A percentile compares a stretch with the other conserved stretches of the same genome.
phyloP scores from a whole-genome alignment of 2,113 vertebrate species.

The Brachyhypopomus gauderio region DNA sequence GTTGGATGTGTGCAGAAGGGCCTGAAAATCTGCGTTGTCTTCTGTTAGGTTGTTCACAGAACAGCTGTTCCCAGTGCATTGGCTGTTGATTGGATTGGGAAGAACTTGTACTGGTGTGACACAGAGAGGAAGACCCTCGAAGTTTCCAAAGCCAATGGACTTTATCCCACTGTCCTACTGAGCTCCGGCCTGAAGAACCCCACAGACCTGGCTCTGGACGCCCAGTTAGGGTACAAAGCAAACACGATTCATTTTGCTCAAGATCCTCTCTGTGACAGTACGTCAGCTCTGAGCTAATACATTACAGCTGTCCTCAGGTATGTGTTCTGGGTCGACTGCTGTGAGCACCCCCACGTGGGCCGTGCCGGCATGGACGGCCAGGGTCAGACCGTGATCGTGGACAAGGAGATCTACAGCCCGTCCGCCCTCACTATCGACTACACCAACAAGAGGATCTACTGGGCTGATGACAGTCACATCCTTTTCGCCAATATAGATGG shows the following conservation, averaged over 20 bases:
- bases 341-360: constrained; percentile 90
- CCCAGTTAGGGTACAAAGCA: constrained; percentile 83
- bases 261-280: neutral
- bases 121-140: constrained; percentile 93
- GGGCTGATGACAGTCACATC: constrained; percentile 96
- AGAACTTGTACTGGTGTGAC: constrained; percentile 98
- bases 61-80: constrained; percentile 91
- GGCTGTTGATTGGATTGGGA: constrained; percentile 97
- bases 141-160: constrained; percentile 93
- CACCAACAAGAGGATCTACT: constrained; percentile 92
- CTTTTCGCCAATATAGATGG: constrained; percentile 96
- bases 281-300: neutral
- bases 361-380: constrained; percentile 95
- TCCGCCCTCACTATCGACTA: constrained; percentile 95
- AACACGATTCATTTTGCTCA: neutral
- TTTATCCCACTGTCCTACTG: constrained; percentile 91
- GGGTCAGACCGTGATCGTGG: constrained; percentile 84
- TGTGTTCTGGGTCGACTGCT: constrained; percentile 98
- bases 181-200: constrained; percentile 88
- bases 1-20: neutral
- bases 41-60: constrained; percentile 86
- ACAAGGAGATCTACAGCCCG: constrained; percentile 90
- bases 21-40: constrained; percentile 24
- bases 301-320: constrained; percentile 74
- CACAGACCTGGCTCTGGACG: constrained; percentile 87